phyloP scores from a whole-genome alignment of 2,113 vertebrate genomes.

The Ammodytes marinus region DNA sequence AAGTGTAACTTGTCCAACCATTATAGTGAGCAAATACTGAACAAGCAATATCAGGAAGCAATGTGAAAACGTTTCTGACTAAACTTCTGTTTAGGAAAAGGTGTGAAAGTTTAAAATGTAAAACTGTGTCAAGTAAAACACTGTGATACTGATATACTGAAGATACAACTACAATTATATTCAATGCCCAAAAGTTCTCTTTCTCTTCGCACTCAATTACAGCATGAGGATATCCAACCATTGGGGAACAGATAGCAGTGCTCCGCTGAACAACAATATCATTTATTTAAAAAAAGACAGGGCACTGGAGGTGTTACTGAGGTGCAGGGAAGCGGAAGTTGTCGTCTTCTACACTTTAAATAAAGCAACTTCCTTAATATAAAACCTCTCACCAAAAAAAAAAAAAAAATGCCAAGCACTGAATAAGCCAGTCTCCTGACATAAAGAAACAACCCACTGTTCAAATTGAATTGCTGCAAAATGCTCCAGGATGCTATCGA shows the following conservation, averaged over 20 bases:
- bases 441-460: background rate
- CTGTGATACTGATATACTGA: background rate
- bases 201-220: background rate
- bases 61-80: background rate
- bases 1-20: too few species aligned
- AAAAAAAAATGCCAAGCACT: background rate
- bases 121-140: slow-evolving; percentile 8
- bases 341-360: background rate
- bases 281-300: slow-evolving; percentile 6
- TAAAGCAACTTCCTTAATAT: background rate
- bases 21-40: background rate
- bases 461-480: slow-evolving; percentile 13
- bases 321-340: background rate
- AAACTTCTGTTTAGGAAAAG: background rate
- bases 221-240: background rate
- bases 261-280: background rate
- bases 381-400: background rate
- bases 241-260: background rate
- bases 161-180: slow-evolving; percentile 16
- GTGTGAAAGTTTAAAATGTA: background rate
- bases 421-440: background rate
- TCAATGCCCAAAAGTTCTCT: slow-evolving; percentile 2
- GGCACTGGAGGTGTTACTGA: background rate
- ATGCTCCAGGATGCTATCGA: background rate
- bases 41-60: background rate